phyloP scores from a whole-genome alignment of 2,888 invertebrate genomes.

The Scelioninae gen. 1 region DNA sequence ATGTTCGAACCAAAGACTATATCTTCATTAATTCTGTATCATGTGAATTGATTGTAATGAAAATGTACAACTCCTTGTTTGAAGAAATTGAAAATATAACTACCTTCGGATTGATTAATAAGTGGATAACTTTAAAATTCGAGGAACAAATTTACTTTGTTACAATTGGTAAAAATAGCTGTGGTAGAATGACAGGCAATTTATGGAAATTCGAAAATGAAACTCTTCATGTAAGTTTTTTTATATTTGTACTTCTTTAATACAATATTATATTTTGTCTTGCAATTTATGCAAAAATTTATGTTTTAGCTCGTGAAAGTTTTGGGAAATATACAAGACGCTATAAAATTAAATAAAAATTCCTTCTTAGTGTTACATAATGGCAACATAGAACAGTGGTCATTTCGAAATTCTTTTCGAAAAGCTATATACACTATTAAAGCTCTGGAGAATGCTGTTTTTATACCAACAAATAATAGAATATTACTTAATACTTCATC shows the following conservation, averaged over 20 bases:
- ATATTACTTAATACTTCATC: neutral
- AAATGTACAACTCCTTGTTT: constrained; percentile 82
- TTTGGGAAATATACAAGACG: constrained; percentile 73
- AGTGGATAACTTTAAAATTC: constrained; percentile 83
- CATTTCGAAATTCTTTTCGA: constrained; percentile 55
- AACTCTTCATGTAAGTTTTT: neutral
- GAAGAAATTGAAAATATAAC: constrained; percentile 75
- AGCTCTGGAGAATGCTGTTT: neutral
- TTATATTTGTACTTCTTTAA: neutral
- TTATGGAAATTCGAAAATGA: constrained; percentile 83
- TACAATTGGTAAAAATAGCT: constrained; percentile 77
- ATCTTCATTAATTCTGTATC: constrained; percentile 83
- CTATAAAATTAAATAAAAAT: constrained; percentile 68
- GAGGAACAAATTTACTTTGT: constrained; percentile 82
- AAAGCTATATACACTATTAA: neutral
- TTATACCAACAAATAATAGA: constrained; percentile 22
- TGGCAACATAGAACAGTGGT: constrained; percentile 67
- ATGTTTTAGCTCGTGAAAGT: constrained; percentile 73
- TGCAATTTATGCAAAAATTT: neutral
- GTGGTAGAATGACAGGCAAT: constrained; percentile 81
- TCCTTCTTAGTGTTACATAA: constrained; percentile 69
- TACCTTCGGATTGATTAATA: constrained; percentile 85
- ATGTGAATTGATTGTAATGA: constrained; percentile 84
- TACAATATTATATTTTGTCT: neutral
- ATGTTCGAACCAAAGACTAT: constrained; percentile 79